Conservation (phyloP, 1,140 invertebrate species). For the Glomeris maerens region DNA sequence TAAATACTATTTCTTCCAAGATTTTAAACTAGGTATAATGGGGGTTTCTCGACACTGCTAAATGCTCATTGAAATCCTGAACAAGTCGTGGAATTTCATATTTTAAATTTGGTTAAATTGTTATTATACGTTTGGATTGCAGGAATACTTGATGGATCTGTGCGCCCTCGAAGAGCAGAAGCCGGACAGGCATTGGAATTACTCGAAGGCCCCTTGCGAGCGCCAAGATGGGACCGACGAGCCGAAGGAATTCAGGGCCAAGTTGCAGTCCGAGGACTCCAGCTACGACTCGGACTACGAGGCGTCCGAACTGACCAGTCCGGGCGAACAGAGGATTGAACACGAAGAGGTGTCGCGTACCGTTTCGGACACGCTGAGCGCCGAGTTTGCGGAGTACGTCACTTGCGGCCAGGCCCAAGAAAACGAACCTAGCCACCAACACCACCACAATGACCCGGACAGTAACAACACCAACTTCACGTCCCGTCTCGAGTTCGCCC, state of each 20-base stretch:
- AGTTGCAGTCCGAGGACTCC: constrained; percentile 51
- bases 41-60: too few relatives aligned
- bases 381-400: constrained; percentile 70
- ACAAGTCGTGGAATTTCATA: too few relatives aligned
- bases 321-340: constrained; percentile 13
- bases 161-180: too few relatives aligned
- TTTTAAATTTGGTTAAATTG: too few relatives aligned
- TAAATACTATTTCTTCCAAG: too few relatives aligned
- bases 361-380: constrained; percentile 62
- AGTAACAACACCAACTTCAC: constrained; percentile 22
- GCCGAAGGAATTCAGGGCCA: constrained; percentile 12
- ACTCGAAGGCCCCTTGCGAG: too few relatives aligned
- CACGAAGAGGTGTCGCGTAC: constrained; percentile 66
- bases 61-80: too few relatives aligned
- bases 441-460: constrained; percentile 30
- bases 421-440: constrained; percentile 22
- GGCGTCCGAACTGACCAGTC: constrained; percentile 36
- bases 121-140: too few relatives aligned
- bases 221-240: too few relatives aligned
- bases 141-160: too few relatives aligned
- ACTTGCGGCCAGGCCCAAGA: not conserved
- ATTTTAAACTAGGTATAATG: too few relatives aligned
- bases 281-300: constrained; percentile 77
- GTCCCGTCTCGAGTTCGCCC: constrained; percentile 54
- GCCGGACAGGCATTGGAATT: too few relatives aligned